Evolutionary conservation across 2,113 vertebrate genomes (phyloP).

Genomic region (Melanerpes aurifrons): DNA sequence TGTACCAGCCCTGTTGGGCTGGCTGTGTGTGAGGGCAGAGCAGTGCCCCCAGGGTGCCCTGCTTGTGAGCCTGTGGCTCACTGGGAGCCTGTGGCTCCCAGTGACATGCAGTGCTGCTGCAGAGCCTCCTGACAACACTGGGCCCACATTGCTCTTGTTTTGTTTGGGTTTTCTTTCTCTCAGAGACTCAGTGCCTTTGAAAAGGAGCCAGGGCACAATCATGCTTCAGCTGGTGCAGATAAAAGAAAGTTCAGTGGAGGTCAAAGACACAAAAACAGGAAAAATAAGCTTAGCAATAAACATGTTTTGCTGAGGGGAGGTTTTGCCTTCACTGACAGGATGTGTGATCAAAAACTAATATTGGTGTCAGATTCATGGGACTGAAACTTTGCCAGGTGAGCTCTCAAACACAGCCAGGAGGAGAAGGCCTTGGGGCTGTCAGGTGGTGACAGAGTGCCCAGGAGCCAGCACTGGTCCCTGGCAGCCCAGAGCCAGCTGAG

Average conservation of each 20-base stretch:
- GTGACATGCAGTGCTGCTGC: background rate
- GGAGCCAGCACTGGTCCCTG: too few relatives aligned
- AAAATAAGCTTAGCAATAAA: background rate
- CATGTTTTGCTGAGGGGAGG: background rate
- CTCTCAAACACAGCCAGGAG: background rate
- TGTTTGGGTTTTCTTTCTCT: background rate
- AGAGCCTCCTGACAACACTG: background rate
- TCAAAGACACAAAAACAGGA: background rate
- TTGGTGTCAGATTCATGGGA: background rate
- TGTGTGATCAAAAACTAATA: background rate
- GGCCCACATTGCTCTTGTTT: background rate
- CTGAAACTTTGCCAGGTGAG: background rate
- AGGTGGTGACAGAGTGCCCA: too few relatives aligned
- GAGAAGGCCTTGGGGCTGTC: too few relatives aligned
- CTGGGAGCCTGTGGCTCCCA: background rate
- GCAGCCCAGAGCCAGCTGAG: too few relatives aligned
- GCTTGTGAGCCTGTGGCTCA: background rate
- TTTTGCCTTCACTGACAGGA: background rate
- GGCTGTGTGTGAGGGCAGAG: background rate
- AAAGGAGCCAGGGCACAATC: background rate
- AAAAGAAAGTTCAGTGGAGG: background rate
- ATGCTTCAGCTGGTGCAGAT: background rate
- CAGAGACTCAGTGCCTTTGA: background rate
- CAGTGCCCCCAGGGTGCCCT: accelerated
- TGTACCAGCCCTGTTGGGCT: background rate